These are phyloP conservation scores for Xiphophorus hellerii DNA, from an alignment of 2,113 vertebrate genomes.

Conservation along the genomic window DNA sequence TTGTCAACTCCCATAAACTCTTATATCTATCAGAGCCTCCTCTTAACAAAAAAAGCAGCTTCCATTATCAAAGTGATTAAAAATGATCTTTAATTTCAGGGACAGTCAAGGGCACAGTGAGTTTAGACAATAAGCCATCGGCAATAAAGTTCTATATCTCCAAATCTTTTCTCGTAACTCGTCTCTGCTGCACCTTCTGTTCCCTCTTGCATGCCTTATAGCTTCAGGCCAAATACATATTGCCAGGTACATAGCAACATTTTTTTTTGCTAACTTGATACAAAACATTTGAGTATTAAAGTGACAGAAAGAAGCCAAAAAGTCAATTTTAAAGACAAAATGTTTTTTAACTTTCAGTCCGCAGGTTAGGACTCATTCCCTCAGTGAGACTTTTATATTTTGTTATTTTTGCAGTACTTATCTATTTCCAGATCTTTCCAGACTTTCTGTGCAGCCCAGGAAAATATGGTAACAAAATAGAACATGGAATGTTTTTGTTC, in stretches of 20 bases:
- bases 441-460: too few relatives aligned
- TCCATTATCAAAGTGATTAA: constrained; percentile 81
- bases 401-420: too few relatives aligned
- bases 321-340: too few relatives aligned
- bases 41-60: constrained; percentile 74
- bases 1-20: constrained; percentile 82
- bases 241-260: neutral
- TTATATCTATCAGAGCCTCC: constrained; percentile 78
- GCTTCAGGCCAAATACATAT: neutral
- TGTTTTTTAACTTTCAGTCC: neutral
- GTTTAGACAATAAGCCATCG: constrained; percentile 58
- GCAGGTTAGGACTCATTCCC: too few relatives aligned
- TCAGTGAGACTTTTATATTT: too few relatives aligned
- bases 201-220: neutral
- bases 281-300: neutral
- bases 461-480: too few relatives aligned
- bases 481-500: too few relatives aligned
- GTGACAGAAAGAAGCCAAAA: neutral
- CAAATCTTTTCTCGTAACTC: constrained; percentile 38
- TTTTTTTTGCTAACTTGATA: too few relatives aligned
- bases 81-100: constrained; percentile 79
- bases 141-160: constrained; percentile 51
- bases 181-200: neutral
- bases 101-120: constrained; percentile 66
- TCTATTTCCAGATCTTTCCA: too few relatives aligned